These are phyloP conservation scores for Regulus satrapa DNA, from an alignment of 2,113 vertebrate species.

Conservation along the genomic window DNA sequence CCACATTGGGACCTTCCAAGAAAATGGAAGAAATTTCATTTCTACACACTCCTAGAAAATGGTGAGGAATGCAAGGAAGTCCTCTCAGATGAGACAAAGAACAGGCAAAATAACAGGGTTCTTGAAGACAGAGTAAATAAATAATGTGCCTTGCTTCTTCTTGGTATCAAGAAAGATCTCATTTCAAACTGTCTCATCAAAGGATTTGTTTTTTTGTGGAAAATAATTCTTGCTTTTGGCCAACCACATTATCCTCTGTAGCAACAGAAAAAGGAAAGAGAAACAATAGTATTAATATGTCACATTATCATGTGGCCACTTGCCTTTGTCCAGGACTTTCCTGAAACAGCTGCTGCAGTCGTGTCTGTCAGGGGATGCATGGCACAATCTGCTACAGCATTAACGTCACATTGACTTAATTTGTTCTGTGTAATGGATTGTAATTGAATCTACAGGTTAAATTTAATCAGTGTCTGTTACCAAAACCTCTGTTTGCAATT, in stretches of 20 bases:
- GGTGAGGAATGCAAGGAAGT: not conserved
- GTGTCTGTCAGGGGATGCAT: not conserved
- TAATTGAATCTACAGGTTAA: conserved; percentile 25
- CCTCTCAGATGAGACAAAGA: not conserved
- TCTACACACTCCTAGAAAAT: not conserved
- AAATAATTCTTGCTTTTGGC: not conserved
- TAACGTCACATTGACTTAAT: not conserved
- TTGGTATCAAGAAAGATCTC: not conserved
- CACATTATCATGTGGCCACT: not conserved
- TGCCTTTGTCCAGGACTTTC: not conserved
- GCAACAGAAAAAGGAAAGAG: not conserved
- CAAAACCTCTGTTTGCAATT: not conserved
- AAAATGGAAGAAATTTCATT: too few relatives aligned
- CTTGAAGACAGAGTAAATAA: not conserved
- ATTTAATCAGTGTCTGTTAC: not conserved
- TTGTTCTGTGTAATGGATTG: not conserved
- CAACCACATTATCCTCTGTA: not conserved
- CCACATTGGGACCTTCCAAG: not conserved
- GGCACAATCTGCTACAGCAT: not conserved
- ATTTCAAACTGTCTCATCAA: not conserved
- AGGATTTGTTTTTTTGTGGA: not conserved
- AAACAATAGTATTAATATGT: not conserved
- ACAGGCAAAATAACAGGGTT: not conserved
- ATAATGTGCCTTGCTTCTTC: not conserved
- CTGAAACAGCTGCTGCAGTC: not conserved